phyloP scores from a whole-genome alignment of 2,797 vertebrate species.

The Tenualosa thibaudeaui region DNA sequence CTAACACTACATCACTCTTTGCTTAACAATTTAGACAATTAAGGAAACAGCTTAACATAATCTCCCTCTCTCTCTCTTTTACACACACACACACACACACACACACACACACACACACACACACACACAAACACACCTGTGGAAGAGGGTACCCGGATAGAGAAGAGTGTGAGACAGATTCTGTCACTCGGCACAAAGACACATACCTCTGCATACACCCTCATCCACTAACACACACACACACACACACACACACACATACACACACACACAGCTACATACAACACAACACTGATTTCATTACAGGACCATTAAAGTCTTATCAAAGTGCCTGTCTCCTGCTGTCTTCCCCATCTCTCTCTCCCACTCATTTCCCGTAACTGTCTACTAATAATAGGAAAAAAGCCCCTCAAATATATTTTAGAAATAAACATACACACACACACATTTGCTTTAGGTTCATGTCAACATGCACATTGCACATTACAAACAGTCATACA shows the following conservation, averaged over 20 bases:
- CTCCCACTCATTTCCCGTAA: too few relatives aligned
- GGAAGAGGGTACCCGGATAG: conserved; percentile 29
- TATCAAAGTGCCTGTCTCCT: conserved; percentile 31
- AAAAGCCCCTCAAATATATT: too few relatives aligned
- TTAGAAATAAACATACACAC: not conserved
- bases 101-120: not conserved
- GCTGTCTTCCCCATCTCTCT: not conserved
- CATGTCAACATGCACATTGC: not conserved
- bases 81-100: conserved; percentile 3
- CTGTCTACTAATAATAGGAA: too few relatives aligned
- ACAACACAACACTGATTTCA: conserved; percentile 55
- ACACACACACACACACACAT: not conserved
- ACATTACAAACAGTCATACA: conserved; percentile 28
- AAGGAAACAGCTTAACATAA: too few relatives aligned
- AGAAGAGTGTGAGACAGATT: conserved; percentile 25
- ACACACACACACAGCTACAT: conserved; percentile 18
- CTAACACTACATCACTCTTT: not conserved
- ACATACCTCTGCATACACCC: conserved; percentile 1
- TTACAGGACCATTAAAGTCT: conserved; percentile 51
- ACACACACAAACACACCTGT: conserved; percentile 31
- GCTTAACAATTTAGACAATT: too few relatives aligned
- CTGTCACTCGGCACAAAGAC: conserved; percentile 29
- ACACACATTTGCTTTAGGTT: not conserved
- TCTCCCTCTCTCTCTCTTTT: too few relatives aligned
- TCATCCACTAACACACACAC: not conserved